phyloP scores from a whole-genome alignment of 2,797 vertebrate genomes.

The Cyprinella venusta region DNA sequence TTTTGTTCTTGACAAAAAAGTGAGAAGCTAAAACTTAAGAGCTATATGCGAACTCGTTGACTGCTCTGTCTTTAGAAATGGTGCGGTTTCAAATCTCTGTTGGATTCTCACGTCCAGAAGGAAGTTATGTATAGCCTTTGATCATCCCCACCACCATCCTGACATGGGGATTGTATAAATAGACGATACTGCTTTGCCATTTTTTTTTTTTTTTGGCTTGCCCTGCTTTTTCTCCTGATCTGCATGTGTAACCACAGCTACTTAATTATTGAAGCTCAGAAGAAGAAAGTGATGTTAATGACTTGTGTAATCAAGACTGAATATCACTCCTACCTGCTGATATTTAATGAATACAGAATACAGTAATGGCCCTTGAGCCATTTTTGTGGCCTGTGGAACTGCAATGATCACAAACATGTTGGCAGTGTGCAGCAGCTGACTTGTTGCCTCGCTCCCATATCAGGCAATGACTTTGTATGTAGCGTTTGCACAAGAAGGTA shows the following conservation, averaged over 20 bases:
- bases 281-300: constrained; percentile 36
- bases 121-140: constrained; percentile 41
- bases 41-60: constrained; percentile 16
- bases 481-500: neutral
- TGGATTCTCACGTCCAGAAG: constrained; percentile 41
- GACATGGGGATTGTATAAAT: constrained; percentile 39
- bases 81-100: constrained; percentile 35
- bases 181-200: constrained; percentile 14
- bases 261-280: constrained; percentile 36
- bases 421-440: neutral
- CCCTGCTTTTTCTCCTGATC: constrained; percentile 15
- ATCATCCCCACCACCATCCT: constrained; percentile 32
- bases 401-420: constrained; percentile 6
- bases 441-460: neutral
- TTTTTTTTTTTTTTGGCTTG: constrained; percentile 18
- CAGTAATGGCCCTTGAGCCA: neutral
- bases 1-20: constrained; percentile 36
- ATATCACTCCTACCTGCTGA: constrained; percentile 22
- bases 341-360: constrained; percentile 25
- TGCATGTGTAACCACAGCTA: constrained; percentile 3
- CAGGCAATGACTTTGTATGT: neutral
- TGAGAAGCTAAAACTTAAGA: constrained; percentile 13
- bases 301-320: constrained; percentile 30
- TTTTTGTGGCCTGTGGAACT: constrained; percentile 4
- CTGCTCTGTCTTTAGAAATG: constrained; percentile 27